Base-by-base conservation (phyloP, 1,140 invertebrate species). In the Lamellibrachia luymesi region DNA sequence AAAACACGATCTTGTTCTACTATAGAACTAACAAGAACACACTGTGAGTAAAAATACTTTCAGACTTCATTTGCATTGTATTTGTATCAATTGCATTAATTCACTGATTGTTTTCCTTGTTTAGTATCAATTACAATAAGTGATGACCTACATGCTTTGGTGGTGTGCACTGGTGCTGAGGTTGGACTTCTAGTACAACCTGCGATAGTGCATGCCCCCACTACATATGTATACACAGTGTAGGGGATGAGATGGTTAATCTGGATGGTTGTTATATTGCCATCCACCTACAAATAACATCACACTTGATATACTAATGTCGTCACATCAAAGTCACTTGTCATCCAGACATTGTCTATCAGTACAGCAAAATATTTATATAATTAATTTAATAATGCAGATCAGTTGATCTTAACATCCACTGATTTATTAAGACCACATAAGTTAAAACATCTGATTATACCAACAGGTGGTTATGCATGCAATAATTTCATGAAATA, bases 181-280 rank as follows among this genome's bases (percentile, higher is more conserved):
- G 94, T 92, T 51, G 91, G 92, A 94, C 95, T 96, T n/a, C 92
- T 93, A 0, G 94, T 95, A 94, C 96, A 96, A 0, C 96, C 96
- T 50, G 94, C 96, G 2, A 94, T 50, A 10, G 96, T 96, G 94
- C 96, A 96, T 0, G 95, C 96, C 93, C 95, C 95, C 25, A 96
- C 92, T n/a, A 92, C 51, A 92, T 95, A 96, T 38, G 92, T 94
- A 93, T 96, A 96, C 56, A 92, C 93, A 0, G 94, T 95, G 94
- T 95, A 96, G 6, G 96, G 96, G 2, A 91, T 93, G 5, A 96
- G 94, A 22, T 93, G 92, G 51, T 94, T 94, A 22, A 94, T 92
- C 50, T 93, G 93, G 10, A 93, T 51, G n/a, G 49, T 93, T 13
- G 94, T 95, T n/a, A 93, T 56, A 91, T 95, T 95, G 2, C 94